A percentile compares a stretch with the other conserved stretches of the same genome.
Conservation (phyloP, 2,113 vertebrate genomes). For the Illadopsis cleaveri region DNA sequence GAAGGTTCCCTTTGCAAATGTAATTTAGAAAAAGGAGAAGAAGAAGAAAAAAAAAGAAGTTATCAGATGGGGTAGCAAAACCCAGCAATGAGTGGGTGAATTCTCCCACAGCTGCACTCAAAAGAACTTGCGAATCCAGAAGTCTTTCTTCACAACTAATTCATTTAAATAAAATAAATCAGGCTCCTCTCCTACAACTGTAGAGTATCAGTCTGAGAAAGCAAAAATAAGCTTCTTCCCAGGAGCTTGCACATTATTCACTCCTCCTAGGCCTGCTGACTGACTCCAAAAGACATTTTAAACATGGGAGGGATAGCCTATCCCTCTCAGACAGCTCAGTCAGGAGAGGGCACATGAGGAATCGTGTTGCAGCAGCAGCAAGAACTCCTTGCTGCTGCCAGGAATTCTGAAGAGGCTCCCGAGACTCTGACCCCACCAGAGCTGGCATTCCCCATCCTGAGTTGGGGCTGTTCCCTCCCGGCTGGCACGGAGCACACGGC, state of each 20-base stretch:
- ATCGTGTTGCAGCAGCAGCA: not conserved
- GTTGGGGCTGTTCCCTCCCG: not conserved
- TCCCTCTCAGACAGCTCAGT: not conserved
- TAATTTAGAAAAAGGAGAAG: not conserved
- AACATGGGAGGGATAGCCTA: not conserved
- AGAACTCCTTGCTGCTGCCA: not conserved
- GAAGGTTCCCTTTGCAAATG: not conserved
- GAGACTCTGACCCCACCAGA: fast-evolving
- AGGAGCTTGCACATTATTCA: not conserved
- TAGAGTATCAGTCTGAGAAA: not conserved
- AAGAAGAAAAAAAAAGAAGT: not conserved
- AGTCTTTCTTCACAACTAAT: not conserved
- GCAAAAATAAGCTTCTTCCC: not conserved
- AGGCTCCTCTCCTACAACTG: not conserved
- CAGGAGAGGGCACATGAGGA: not conserved
- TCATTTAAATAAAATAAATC: not conserved
- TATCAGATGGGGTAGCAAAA: not conserved
- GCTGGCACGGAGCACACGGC: not conserved
- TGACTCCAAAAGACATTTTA: not conserved
- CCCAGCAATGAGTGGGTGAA: not conserved
- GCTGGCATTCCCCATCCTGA: fast-evolving
- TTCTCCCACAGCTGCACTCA: not conserved
- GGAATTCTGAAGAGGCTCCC: not conserved
- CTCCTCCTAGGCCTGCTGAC: not conserved
- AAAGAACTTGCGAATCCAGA: not conserved